Percentiles rank a stretch among this genome's conserved stretches.
These are phyloP conservation scores for Rhineura floridana DNA, from an alignment of 2,113 vertebrate genomes.

Conservation along the genomic window DNA sequence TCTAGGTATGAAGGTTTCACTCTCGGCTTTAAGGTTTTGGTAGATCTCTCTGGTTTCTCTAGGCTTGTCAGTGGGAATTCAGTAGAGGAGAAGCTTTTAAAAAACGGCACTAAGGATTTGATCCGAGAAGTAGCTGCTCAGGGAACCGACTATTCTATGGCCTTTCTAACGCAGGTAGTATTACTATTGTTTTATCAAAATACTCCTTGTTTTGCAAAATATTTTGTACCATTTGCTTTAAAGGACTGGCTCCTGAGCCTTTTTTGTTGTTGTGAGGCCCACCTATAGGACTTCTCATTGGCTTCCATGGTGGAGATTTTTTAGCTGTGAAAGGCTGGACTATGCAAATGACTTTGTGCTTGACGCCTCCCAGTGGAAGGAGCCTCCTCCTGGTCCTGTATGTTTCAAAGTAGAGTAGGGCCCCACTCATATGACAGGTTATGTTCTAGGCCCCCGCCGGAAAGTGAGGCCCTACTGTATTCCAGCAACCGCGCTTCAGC, in stretches of 20 bases:
- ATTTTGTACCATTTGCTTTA: not conserved
- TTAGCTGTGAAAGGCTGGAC: not conserved
- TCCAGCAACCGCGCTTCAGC: too few relatives aligned
- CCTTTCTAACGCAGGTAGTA: slow-evolving; percentile 90
- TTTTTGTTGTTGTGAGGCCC: not conserved
- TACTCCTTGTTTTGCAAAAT: not conserved
- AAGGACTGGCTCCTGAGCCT: not conserved
- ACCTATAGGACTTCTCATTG: not conserved
- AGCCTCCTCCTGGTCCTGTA: too few relatives aligned
- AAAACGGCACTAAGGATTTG: slow-evolving; percentile 93
- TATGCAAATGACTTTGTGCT: not conserved
- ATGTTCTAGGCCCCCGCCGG: too few relatives aligned
- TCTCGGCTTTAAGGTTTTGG: slow-evolving; percentile 18
- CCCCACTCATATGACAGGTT: too few relatives aligned
- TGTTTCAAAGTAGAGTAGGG: too few relatives aligned
- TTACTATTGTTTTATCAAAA: not conserved
- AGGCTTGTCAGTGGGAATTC: slow-evolving; percentile 93
- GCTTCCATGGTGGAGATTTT: not conserved
- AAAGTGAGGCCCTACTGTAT: too few relatives aligned
- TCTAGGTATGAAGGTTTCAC: not conserved
- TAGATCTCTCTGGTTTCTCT: slow-evolving; percentile 24
- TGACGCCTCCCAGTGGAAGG: too few relatives aligned
- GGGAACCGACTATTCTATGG: slow-evolving; percentile 91
- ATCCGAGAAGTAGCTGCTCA: slow-evolving; percentile 94
- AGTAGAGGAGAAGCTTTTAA: slow-evolving; percentile 92